Conservation (phyloP, 1,140 invertebrate species). For the Ips typographus region DNA sequence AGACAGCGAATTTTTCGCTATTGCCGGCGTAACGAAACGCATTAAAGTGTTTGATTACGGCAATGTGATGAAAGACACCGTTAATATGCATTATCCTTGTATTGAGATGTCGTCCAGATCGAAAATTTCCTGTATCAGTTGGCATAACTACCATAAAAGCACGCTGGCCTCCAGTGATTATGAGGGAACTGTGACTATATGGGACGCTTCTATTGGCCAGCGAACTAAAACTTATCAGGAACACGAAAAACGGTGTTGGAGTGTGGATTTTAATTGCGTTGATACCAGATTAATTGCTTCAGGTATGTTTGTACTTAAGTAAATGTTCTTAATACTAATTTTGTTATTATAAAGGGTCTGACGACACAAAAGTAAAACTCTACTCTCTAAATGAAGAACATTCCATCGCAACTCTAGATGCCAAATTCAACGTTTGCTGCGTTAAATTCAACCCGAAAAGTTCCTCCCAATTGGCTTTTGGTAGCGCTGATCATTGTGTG, state of each 20-base stretch:
- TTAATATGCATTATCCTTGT: constrained; percentile 90
- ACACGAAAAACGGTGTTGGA: constrained; percentile 96
- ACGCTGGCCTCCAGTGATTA: constrained; percentile 90
- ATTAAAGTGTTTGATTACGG: constrained; percentile 95
- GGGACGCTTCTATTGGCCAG: constrained; percentile 86
- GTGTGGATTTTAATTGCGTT: constrained; percentile 92
- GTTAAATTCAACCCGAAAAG: constrained; percentile 94
- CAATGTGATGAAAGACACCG: constrained; percentile 77
- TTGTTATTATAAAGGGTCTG: constrained; percentile 65
- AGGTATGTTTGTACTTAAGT: constrained; percentile 5
- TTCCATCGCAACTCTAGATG: constrained; percentile 84
- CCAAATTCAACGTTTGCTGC: constrained; percentile 94
- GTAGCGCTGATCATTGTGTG: constrained; percentile 95
- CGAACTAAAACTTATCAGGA: constrained; percentile 78
- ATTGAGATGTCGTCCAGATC: constrained; percentile 92
- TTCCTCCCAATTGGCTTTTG: constrained; percentile 86
- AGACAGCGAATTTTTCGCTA: constrained; percentile 95
- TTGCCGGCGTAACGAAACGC: constrained; percentile 93
- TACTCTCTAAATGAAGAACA: constrained; percentile 89
- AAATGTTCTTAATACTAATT: background rate
- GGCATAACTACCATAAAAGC: constrained; percentile 91
- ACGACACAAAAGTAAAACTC: constrained; percentile 92
- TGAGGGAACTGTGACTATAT: constrained; percentile 90
- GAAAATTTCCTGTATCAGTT: constrained; percentile 94
- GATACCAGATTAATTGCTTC: constrained; percentile 90